These are phyloP conservation scores for Gonatopus flavifemur DNA, from an alignment of 1,140 invertebrate species.

Conservation along the genomic window DNA sequence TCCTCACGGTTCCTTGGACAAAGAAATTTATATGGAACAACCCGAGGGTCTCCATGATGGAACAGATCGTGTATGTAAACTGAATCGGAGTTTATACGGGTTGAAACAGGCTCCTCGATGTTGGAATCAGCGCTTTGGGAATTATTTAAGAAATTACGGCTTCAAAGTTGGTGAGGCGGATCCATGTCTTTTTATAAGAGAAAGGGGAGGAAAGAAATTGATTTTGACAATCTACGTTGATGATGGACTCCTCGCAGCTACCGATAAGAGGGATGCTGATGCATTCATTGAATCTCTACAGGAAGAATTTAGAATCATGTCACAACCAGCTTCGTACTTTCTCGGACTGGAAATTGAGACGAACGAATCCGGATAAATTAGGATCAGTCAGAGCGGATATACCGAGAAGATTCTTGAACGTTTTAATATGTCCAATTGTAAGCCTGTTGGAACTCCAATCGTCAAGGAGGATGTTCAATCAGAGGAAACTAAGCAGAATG, in stretches of 20 bases:
- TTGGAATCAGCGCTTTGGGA: background rate
- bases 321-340: too few relatives aligned
- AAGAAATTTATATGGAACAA: conserved; percentile 1
- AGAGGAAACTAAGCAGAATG: conserved; percentile 11
- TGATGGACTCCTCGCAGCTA: too few relatives aligned
- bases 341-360: too few relatives aligned
- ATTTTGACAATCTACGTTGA: background rate
- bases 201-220: too few relatives aligned
- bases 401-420: too few relatives aligned
- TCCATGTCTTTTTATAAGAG: background rate
- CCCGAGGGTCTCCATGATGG: background rate
- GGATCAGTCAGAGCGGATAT: too few relatives aligned
- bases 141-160: background rate
- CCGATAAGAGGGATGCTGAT: too few relatives aligned
- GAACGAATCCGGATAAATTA: too few relatives aligned
- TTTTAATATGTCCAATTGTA: too few relatives aligned
- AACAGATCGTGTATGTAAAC: background rate
- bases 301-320: too few relatives aligned
- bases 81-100: background rate
- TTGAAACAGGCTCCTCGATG: background rate
- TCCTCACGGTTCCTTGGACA: background rate
- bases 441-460: too few relatives aligned
- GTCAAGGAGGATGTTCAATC: conserved; percentile 11
- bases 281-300: too few relatives aligned
- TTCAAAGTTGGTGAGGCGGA: background rate